Evolutionary conservation across 2,113 vertebrate genomes (phyloP).

Genomic region (Leucosticte australis): DNA sequence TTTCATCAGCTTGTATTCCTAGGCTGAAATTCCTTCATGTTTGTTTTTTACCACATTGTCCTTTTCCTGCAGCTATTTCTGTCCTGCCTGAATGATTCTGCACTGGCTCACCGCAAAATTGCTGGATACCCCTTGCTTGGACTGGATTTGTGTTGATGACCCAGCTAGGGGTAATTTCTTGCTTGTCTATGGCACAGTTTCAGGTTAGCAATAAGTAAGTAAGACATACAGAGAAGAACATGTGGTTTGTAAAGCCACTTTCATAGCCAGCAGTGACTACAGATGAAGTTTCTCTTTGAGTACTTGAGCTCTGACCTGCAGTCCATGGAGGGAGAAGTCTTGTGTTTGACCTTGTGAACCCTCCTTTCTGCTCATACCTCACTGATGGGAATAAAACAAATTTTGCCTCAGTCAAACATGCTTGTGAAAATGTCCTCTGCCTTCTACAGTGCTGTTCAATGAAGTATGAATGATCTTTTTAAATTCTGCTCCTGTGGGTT

Average conservation of each 20-base stretch:
- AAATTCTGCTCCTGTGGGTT: background rate
- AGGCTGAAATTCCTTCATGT: background rate
- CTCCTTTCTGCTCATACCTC: background rate
- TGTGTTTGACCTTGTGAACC: background rate
- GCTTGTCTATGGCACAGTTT: background rate
- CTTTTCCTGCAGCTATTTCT: background rate
- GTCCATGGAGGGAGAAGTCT: background rate
- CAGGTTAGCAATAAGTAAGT: background rate
- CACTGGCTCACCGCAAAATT: background rate
- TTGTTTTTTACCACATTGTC: background rate
- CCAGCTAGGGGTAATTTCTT: background rate
- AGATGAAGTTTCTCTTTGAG: background rate
- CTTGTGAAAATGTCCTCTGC: background rate
- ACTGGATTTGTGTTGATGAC: background rate
- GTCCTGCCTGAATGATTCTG: background rate
- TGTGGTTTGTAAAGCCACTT: background rate
- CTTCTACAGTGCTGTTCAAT: background rate
- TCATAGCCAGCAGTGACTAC: background rate
- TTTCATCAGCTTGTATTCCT: background rate
- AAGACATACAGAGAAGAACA: background rate
- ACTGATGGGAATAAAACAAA: background rate
- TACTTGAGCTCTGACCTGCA: background rate
- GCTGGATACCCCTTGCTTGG: background rate
- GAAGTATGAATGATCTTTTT: background rate
- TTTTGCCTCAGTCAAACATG: background rate